These are phyloP conservation scores for Acheta domesticus DNA, from an alignment of 2,888 invertebrate species.

Conservation along the genomic window DNA sequence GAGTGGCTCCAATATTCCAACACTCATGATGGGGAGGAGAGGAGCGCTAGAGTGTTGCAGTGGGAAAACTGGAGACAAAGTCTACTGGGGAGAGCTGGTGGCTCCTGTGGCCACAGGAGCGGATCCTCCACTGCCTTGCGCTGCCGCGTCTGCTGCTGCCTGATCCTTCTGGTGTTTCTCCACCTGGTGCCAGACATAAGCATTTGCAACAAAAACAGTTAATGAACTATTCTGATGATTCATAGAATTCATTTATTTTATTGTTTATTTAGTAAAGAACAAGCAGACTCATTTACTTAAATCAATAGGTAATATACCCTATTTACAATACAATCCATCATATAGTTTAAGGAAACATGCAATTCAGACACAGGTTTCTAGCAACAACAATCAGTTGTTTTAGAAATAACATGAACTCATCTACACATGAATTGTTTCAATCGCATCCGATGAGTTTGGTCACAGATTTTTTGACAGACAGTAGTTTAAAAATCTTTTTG, in stretches of 20 bases:
- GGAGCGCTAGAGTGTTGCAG: conserved; percentile 8
- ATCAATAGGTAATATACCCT: too few relatives aligned
- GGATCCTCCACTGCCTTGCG: background rate
- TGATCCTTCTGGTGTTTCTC: conserved; percentile 46
- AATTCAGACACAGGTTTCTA: too few relatives aligned
- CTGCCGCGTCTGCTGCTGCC: conserved; percentile 38
- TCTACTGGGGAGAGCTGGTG: conserved; percentile 22
- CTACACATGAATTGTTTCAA: too few relatives aligned
- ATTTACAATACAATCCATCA: too few relatives aligned
- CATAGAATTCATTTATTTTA: background rate
- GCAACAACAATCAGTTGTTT: too few relatives aligned
- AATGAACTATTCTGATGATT: background rate
- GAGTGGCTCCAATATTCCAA: conserved; percentile 3
- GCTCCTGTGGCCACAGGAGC: conserved; percentile 30
- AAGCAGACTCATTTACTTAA: too few relatives aligned
- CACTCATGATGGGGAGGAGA: conserved; percentile 1
- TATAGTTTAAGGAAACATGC: too few relatives aligned
- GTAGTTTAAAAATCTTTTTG: too few relatives aligned
- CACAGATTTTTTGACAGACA: too few relatives aligned
- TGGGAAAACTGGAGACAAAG: conserved; percentile 11
- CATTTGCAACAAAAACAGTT: conserved; percentile 29
- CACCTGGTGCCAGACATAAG: conserved; percentile 40
- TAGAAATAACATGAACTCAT: too few relatives aligned
- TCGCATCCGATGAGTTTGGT: too few relatives aligned
- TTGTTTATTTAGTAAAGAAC: background rate